A percentile compares a stretch with the other conserved stretches of the same genome.
These are phyloP conservation scores for Rafetus swinhoei DNA, from an alignment of 2,113 vertebrate species.

Conservation along the genomic window DNA sequence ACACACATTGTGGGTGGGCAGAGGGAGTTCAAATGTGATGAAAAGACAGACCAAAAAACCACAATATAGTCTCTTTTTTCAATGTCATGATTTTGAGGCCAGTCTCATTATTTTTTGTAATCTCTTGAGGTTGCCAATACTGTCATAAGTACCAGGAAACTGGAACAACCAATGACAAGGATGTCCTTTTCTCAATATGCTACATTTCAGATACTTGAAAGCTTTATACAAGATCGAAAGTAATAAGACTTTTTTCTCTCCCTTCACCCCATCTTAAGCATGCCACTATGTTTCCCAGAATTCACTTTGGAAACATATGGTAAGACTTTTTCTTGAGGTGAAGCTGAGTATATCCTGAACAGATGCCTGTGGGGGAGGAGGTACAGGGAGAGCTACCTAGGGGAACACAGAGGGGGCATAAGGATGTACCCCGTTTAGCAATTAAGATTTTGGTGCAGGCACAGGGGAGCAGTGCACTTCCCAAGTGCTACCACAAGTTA, in stretches of 20 bases:
- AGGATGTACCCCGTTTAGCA: no score
- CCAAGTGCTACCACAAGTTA: no score
- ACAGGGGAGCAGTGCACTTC: no score
- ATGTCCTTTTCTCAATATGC: slow-evolving; percentile 17
- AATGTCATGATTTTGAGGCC: neutral
- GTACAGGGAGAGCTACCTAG: no score
- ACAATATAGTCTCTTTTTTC: neutral
- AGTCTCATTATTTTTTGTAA: neutral
- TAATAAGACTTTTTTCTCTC: neutral
- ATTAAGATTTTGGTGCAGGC: no score
- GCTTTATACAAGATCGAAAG: slow-evolving; percentile 30
- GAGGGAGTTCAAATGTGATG: neutral
- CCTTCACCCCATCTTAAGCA: slow-evolving; percentile 8
- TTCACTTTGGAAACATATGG: slow-evolving; percentile 18
- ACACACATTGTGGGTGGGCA: neutral
- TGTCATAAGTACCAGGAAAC: slow-evolving; percentile 3
- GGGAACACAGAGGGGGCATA: no score
- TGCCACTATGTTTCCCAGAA: slow-evolving; percentile 31
- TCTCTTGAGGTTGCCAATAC: neutral
- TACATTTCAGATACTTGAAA: slow-evolving; percentile 29
- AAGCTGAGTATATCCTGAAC: neutral
- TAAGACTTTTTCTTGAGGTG: neutral
- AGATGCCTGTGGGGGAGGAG: no score
- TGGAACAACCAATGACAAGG: slow-evolving; percentile 9
- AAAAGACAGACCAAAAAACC: neutral